Evolutionary conservation across 2,888 invertebrate species (phyloP), one percentile per base, ranked within the genome.

Genomic region (Apamea epomidion): DNA sequence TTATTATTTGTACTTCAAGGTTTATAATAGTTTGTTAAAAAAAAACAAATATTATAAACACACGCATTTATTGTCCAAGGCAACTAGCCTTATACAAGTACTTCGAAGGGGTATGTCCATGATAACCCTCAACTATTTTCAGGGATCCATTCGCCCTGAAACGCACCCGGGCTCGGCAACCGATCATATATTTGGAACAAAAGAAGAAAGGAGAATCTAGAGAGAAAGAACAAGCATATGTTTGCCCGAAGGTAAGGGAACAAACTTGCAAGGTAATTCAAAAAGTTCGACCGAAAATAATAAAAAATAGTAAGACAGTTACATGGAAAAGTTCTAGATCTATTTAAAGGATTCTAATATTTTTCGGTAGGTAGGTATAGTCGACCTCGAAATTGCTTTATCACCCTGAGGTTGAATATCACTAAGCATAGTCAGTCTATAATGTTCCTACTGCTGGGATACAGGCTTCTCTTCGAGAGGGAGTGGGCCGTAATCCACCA

Each of bases 191-290:
- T 48, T 76, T 84, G 0, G 85, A 89, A 54, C 32, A 89, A 54
- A 84, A 86, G 64, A 74, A 87, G 21, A 70, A 42, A 25, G n/a
- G 71, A 58, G 90, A 84, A 32, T 83, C 83, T 32, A 32, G 32
- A 32, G 32, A 32, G 32, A 32, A 2, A 32, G 32, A 32, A 32
- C 32, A 32, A 93, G 73, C 12, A 92, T 71, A 54, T 78, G 48
- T 62, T 89, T 90, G 0, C 86, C 86, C n/a, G 78, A 69, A 18
- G 71, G 68, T 18, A 62, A 64, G 16, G 25, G 14, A 54, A 37
- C 16, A 16, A 62, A 29, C 16, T 29, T 62, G 51, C 37, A 71
- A 25, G 71, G 14, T 25, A 71, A 7, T 21, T 71, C 8, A 71
- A 14, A 2, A 25, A 25, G 37, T 14, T 7, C 21, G 5, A 65